Evolutionary conservation across 2,888 invertebrate genomes (phyloP), one percentile per base, ranked within the genome.

Genomic region (Cryptocephalus moraei): DNA sequence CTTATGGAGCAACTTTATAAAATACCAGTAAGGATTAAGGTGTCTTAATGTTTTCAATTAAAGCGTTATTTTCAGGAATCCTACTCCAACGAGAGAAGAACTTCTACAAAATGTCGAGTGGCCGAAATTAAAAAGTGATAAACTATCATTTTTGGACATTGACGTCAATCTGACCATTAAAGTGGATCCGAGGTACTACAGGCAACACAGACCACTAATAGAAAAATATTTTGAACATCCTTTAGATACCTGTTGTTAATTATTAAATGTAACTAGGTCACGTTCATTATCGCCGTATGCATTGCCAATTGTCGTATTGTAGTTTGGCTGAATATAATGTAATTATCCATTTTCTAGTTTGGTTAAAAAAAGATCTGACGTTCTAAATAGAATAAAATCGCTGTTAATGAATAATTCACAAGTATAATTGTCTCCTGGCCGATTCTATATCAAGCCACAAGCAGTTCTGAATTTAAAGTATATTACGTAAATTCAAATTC

Each of bases 1-100:
- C 31, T 33, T 56, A 12, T 54, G 54, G 52, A 14, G 51, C 6
- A 52, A 52, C 38, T 52, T 52, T 44, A 44, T 52, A 32, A 52
- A 52, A 49, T 44, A 49, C 33, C 31, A 40, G 52, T 52, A 46
- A 52, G 49, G 34, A n/a, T 12, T 41, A 9, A 41, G 9, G n/a
- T 22, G 33, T 39, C 31, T 6, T n/a, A 40, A 11, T 43, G 11
- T 43, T 43, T 32, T 14, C 13, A 32, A 40, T 42, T 41, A 32
- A 32, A 32, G 10, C 13, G 51, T 46, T 34, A 51, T 50, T 2
- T 22, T 22, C 6, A 22, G 22, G 22, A 22, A 22, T 42, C 54
- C 54, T 8, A 54, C 54, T 44, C 51, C 52, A 1, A 48, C 47
- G 40, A 44, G 44, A 22, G 45, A 47, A 9, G 47, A 47, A 13